phyloP scores from a whole-genome alignment of 2,888 invertebrate species.

The Zygogramma bicolorata region DNA sequence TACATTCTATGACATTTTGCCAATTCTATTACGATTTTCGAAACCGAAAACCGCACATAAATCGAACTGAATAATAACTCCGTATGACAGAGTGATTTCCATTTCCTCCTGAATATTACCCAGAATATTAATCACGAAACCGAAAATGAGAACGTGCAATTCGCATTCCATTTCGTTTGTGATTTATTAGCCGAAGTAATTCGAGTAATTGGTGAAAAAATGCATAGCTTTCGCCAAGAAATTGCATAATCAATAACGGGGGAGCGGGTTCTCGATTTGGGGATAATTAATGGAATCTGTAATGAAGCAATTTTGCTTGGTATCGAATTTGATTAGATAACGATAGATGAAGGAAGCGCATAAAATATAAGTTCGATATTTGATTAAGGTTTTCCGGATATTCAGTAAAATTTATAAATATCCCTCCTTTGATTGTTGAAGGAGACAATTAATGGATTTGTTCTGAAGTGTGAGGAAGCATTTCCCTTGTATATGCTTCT shows the following conservation, averaged over 20 bases:
- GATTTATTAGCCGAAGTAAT: conserved; percentile 14
- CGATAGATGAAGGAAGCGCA: background rate
- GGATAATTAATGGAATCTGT: background rate
- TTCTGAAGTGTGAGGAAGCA: too few species aligned
- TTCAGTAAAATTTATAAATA: too few species aligned
- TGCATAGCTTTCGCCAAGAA: background rate
- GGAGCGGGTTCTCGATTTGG: background rate
- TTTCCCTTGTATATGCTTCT: too few species aligned
- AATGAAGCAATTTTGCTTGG: background rate
- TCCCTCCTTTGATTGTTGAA: too few species aligned
- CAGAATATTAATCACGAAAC: conserved; percentile 28
- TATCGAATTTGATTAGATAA: background rate
- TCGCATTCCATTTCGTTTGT: conserved; percentile 8
- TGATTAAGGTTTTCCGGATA: too few species aligned
- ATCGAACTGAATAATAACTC: conserved; percentile 25
- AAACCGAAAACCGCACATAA: conserved; percentile 26
- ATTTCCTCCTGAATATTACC: conserved; percentile 25
- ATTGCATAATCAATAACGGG: background rate
- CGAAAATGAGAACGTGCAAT: conserved; percentile 18
- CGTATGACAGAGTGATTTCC: conserved; percentile 24
- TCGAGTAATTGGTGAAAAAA: background rate
- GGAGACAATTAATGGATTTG: too few species aligned
- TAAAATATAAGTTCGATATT: background rate
- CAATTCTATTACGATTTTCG: conserved; percentile 14
- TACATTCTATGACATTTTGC: background rate